Conservation (phyloP, 2,797 vertebrate species). For the Sylvia borin region DNA sequence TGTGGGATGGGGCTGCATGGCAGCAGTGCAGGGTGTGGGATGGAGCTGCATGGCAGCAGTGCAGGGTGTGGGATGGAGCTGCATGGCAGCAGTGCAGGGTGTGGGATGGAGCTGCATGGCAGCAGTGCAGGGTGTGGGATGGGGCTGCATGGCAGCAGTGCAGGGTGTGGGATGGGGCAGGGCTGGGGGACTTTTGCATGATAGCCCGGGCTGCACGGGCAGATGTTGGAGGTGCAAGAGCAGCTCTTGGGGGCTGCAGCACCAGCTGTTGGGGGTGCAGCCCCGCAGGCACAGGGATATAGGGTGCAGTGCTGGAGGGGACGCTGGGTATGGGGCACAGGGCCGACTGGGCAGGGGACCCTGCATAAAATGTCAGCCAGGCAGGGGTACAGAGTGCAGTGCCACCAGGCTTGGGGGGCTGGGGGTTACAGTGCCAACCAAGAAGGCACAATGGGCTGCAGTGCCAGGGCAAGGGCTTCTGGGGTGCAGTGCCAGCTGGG, state of each 20-base stretch:
- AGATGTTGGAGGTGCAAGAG: neutral
- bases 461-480: too few species aligned
- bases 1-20: neutral
- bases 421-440: neutral
- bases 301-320: neutral
- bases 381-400: neutral
- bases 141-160: neutral
- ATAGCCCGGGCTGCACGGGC: neutral
- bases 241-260: neutral
- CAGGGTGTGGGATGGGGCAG: neutral
- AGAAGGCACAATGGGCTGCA: neutral
- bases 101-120: too few species aligned
- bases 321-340: neutral
- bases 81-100: neutral
- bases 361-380: neutral
- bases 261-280: neutral
- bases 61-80: too few species aligned
- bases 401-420: neutral
- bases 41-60: too few species aligned
- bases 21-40: neutral
- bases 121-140: too few species aligned
- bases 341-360: neutral
- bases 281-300: neutral
- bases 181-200: neutral
- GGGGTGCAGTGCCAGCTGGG: neutral